These are phyloP conservation scores for Muscicapa comitata DNA, from an alignment of 2,797 vertebrate genomes.

Conservation along the genomic window DNA sequence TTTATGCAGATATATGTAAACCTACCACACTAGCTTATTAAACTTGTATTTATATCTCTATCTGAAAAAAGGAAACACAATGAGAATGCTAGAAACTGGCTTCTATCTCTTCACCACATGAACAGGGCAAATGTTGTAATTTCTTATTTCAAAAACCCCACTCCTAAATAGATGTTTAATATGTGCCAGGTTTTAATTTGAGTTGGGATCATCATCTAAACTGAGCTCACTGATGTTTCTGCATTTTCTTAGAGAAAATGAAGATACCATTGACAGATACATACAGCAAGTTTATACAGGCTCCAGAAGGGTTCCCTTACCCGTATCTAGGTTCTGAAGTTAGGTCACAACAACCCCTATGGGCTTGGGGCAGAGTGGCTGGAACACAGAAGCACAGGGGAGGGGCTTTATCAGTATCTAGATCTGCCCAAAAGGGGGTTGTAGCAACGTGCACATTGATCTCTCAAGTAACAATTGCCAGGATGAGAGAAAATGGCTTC, in stretches of 20 bases:
- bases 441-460: neutral
- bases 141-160: neutral
- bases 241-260: neutral
- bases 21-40: neutral
- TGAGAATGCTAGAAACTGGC: neutral
- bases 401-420: accelerated
- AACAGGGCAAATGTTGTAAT: neutral
- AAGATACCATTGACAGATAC: neutral
- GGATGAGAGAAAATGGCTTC: neutral
- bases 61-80: neutral
- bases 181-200: neutral
- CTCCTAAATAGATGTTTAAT: neutral
- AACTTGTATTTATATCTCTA: neutral
- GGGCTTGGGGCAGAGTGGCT: neutral
- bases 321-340: neutral
- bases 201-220: neutral
- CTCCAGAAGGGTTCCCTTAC: neutral
- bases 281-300: too few relatives aligned
- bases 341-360: neutral
- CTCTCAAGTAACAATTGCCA: neutral
- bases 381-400: neutral
- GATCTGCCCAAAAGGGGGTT: neutral
- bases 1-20: neutral
- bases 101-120: neutral
- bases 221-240: neutral